These are phyloP conservation scores for Chondrilla cf. caribensis DNA, from an alignment of 37 sponge, comb jelly and placozoan genomes.

Conservation along the genomic window DNA sequence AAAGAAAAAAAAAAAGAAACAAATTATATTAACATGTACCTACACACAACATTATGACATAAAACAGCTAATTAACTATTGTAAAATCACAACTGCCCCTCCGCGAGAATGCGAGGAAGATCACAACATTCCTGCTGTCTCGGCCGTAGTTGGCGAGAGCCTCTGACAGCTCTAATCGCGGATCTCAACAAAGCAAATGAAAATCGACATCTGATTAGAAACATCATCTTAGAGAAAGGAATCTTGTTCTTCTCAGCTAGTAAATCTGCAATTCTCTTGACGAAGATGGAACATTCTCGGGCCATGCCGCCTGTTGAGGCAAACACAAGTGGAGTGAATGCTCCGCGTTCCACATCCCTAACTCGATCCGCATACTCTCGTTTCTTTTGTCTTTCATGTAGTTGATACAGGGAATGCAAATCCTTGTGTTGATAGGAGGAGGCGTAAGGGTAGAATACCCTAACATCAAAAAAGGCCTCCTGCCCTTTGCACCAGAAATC, in stretches of 20 bases:
- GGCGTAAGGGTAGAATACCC: not conserved
- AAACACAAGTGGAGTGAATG: slow-evolving; percentile 3
- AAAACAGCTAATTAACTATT: too few species aligned
- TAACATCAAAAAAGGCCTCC: slow-evolving; percentile 13
- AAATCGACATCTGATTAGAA: not conserved
- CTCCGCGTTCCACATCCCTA: slow-evolving; percentile 5
- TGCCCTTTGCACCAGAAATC: slow-evolving; percentile 11
- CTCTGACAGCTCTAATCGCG: slow-evolving; percentile 15
- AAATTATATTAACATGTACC: too few species aligned
- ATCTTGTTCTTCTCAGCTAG: not conserved
- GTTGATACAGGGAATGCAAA: not conserved
- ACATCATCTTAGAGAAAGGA: not conserved
- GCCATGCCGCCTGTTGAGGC: slow-evolving; percentile 14
- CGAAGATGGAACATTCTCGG: not conserved
- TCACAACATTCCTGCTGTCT: too few species aligned
- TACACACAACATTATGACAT: too few species aligned
- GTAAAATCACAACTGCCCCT: too few species aligned
- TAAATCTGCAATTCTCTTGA: not conserved
- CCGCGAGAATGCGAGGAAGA: too few species aligned
- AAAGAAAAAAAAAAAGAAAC: too few species aligned
- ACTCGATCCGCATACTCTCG: not conserved
- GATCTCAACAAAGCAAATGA: slow-evolving; percentile 4
- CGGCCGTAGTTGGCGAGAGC: not conserved
- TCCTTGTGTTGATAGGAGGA: not conserved
- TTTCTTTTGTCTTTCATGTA: not conserved